Evolutionary conservation across 2,113 vertebrate species (phyloP).

Genomic region (Jaculus jaculus): DNA sequence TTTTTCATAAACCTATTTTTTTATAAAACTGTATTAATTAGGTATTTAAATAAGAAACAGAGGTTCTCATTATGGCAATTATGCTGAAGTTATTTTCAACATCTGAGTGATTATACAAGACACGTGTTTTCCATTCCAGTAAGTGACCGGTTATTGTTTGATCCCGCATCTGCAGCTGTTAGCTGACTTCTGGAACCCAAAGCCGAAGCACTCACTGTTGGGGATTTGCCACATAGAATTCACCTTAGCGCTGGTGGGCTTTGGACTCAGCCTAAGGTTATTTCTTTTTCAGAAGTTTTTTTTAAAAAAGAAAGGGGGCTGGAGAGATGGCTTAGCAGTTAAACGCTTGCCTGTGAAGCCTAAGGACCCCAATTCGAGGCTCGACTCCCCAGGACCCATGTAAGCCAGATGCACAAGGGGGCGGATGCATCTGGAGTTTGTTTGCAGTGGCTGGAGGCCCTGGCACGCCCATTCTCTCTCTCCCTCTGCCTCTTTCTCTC

Average conservation of each 20-base stretch:
- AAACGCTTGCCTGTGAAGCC: no score
- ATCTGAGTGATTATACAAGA: conserved; percentile 46
- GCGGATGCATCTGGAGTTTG: no score
- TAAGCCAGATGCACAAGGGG: no score
- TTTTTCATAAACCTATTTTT: conserved; percentile 49
- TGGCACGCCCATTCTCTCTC: no score
- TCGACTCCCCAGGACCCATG: no score
- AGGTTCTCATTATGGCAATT: conserved; percentile 46
- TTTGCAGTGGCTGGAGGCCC: no score
- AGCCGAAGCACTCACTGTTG: neutral
- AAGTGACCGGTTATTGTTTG: conserved; percentile 44
- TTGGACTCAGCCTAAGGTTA: neutral
- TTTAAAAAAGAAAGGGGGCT: no score
- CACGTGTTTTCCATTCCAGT: conserved; percentile 37
- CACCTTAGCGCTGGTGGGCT: neutral
- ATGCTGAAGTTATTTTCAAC: conserved; percentile 40
- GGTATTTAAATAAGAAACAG: conserved; percentile 55
- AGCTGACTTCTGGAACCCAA: conserved; percentile 8
- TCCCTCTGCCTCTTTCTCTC: no score
- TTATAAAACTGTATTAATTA: conserved; percentile 16
- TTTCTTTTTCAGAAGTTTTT: neutral
- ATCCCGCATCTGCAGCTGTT: conserved; percentile 51
- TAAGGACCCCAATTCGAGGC: no score
- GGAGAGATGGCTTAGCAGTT: no score
- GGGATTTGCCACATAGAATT: neutral